Conservation (phyloP, 2,113 vertebrate genomes). For the Speoplatyrhinus poulsoni region DNA sequence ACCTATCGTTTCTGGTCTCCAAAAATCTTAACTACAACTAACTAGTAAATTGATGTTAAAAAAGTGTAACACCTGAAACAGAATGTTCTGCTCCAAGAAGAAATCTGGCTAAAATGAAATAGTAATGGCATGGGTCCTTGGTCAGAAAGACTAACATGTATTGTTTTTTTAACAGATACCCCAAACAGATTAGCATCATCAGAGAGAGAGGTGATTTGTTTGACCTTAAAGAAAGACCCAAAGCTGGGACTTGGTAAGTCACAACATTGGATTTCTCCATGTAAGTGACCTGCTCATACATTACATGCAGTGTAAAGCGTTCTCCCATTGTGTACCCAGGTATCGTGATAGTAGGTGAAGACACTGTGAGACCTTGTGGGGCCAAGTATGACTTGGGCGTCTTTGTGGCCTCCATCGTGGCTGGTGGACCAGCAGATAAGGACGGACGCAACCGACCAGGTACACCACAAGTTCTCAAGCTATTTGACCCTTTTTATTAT, state of each 20-base stretch:
- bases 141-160: not conserved
- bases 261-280: not conserved
- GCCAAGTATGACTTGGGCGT: constrained; percentile 80
- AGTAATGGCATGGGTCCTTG: too few relatives aligned
- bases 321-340: constrained; percentile 65
- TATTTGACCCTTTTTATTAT: too few relatives aligned
- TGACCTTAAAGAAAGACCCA: constrained; percentile 82
- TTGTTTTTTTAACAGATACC: constrained; percentile 47
- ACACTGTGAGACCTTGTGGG: constrained; percentile 67
- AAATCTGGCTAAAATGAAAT: too few relatives aligned
- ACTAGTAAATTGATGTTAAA: too few relatives aligned
- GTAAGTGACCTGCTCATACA: not conserved
- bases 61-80: too few relatives aligned
- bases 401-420: constrained; percentile 86
- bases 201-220: constrained; percentile 81
- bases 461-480: constrained; percentile 29
- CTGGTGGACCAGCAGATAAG: constrained; percentile 88
- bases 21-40: too few relatives aligned
- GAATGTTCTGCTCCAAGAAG: too few relatives aligned
- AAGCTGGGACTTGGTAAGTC: constrained; percentile 84
- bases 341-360: constrained; percentile 87
- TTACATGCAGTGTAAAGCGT: not conserved
- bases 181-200: constrained; percentile 37
- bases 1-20: too few relatives aligned
- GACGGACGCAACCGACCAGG: constrained; percentile 86